Percentiles rank a stretch among this genome's conserved stretches.
These are phyloP conservation scores for Felis catus DNA, from an alignment of 2,113 vertebrate species.

Conservation along the genomic window DNA sequence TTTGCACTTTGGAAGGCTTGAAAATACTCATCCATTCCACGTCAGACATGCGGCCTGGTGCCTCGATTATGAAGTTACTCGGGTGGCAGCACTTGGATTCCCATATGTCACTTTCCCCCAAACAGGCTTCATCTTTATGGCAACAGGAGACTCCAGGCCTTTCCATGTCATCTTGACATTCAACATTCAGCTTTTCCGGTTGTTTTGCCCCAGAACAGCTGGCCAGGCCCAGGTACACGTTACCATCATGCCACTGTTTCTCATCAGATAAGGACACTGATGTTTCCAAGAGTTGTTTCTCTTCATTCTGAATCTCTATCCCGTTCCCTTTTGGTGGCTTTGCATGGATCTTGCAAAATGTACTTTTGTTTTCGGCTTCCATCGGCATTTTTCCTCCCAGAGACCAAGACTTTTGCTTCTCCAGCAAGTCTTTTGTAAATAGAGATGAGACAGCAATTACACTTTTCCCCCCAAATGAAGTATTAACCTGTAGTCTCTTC, in stretches of 20 bases:
- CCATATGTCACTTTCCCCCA: background rate
- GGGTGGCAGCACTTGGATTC: slow-evolving; percentile 53
- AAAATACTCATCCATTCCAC: slow-evolving; percentile 82
- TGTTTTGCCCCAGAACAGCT: background rate
- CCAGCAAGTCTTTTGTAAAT: slow-evolving; percentile 70
- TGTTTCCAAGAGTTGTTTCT: background rate
- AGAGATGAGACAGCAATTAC: background rate
- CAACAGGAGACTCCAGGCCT: background rate
- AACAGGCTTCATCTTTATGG: background rate
- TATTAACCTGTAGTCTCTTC: slow-evolving; percentile 66
- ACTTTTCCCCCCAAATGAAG: slow-evolving; percentile 58
- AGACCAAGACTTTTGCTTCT: slow-evolving; percentile 67
- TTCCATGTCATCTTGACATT: background rate
- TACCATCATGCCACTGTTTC: slow-evolving; percentile 49
- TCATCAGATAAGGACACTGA: background rate
- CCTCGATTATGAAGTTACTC: background rate
- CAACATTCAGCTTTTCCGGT: background rate
- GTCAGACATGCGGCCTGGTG: slow-evolving; percentile 61
- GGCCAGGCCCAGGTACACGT: slow-evolving; percentile 37
- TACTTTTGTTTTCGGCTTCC: slow-evolving; percentile 66
- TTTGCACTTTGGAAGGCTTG: slow-evolving; percentile 65
- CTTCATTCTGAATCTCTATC: background rate
- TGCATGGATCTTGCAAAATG: background rate
- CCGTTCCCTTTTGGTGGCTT: slow-evolving; percentile 42
- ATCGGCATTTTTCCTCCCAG: slow-evolving; percentile 72